These are phyloP conservation scores for Pithys albifrons DNA, from an alignment of 2,113 vertebrate species.

Conservation along the genomic window DNA sequence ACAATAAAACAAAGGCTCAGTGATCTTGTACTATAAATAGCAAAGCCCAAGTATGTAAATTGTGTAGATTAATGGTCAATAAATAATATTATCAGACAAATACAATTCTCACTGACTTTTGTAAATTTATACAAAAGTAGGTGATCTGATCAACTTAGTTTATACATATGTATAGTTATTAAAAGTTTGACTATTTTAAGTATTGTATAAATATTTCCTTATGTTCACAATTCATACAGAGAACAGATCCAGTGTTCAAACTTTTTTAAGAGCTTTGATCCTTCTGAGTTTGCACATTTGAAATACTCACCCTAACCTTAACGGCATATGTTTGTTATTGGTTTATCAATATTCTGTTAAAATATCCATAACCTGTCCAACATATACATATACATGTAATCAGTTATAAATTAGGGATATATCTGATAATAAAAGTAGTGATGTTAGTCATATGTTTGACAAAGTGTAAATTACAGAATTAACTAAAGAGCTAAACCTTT, in stretches of 20 bases:
- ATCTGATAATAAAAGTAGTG: neutral
- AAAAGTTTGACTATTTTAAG: neutral
- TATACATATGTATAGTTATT: neutral
- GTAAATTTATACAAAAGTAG: neutral
- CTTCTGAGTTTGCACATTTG: neutral
- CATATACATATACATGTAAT: neutral
- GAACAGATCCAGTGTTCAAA: neutral
- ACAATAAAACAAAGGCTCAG: neutral
- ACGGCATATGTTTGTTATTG: neutral
- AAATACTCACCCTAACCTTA: neutral
- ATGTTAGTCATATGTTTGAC: neutral
- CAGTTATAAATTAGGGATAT: neutral
- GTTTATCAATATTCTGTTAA: neutral
- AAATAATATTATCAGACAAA: neutral
- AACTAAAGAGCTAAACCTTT: neutral
- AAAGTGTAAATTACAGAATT: neutral
- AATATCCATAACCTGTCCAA: neutral
- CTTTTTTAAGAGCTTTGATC: neutral
- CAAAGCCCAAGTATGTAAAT: neutral
- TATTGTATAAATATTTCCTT: neutral
- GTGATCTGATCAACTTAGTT: neutral
- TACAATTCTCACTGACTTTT: neutral
- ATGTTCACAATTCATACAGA: neutral
- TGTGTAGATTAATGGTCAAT: neutral
- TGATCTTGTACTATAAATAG: neutral